Conservation (phyloP, 2,888 invertebrate genomes). For the Ectemnius continuus region DNA sequence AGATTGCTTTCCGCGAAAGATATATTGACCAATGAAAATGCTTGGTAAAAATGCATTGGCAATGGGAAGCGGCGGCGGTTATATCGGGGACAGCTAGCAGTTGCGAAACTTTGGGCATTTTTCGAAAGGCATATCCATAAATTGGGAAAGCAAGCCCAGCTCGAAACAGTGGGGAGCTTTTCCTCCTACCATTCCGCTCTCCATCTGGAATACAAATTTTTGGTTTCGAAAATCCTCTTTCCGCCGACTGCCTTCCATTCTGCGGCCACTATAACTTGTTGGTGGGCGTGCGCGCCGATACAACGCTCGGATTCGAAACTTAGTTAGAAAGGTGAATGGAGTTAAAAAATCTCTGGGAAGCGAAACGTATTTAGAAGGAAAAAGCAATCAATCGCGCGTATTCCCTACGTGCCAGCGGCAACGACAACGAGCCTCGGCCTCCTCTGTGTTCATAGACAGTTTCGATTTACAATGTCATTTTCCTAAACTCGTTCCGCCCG, state of each 20-base stretch:
- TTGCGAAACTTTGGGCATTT: no score
- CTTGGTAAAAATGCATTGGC: no score
- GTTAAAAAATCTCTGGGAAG: neutral
- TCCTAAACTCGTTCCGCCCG: neutral
- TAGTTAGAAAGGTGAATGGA: neutral
- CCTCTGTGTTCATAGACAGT: neutral
- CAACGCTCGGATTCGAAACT: neutral
- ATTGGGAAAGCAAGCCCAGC: no score
- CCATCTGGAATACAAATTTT: slow-evolving; percentile 1
- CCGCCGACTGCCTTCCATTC: neutral
- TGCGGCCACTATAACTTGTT: no score
- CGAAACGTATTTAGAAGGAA: slow-evolving; percentile 1
- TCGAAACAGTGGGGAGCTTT: no score
- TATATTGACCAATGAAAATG: no score
- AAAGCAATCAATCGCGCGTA: slow-evolving; percentile 8
- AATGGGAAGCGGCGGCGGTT: no score
- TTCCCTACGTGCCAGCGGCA: neutral
- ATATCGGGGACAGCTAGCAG: no score
- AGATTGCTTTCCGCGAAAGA: no score
- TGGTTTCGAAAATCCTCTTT: neutral
- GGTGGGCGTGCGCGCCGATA: no score
- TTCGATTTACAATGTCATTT: neutral
- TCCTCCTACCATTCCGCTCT: no score
- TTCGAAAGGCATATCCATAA: no score
- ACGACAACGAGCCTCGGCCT: neutral